Evolutionary conservation across 2,797 vertebrate genomes (phyloP), one percentile per base, ranked within the genome.

Genomic region (Chloroceryle amazona): DNA sequence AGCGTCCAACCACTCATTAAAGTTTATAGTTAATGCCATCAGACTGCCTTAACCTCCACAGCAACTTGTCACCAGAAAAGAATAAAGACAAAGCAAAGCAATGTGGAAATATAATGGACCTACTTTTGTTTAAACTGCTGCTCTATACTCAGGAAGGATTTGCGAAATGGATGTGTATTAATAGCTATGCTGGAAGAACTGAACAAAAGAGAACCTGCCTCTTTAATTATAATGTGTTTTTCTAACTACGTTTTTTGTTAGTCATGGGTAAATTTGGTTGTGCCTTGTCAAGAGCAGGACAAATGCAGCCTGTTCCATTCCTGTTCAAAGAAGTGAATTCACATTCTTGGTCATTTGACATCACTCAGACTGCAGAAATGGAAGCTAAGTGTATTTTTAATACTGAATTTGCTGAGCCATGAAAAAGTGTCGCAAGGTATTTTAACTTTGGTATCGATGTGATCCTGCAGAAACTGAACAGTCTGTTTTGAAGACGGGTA

Each of bases 11-110:
- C 1, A 31, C 35, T 92, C 39, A 49, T 78, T 91, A 93, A 89
- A 81, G 10, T 31, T 91, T 74, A 46, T 1, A 71, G 49, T 39
- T 82, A 88, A 76, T 84, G 29, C 1, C 2, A 73, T 71, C 66
- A 90, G 60, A 78, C 66, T 52, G 54, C 65, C 37, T 88, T 76
- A 83, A 93, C 93, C 79, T 74, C 29, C 54, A 51, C 71, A 17
- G 68, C 85, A 88, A 92, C 81, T 94, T 92, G 66, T 80, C 71
- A 70, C 39, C 49, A 78, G 39, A 93, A 75, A 16, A 81, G 58
- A 87, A 94, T 58, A 63, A 93, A 96, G 20, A 91, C 18, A 90
- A 92, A 88, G 63, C 28, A 88, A 76, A 75, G 51, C 54, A 78
- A 79, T 31, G 10, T 19, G 80, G 41, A 71, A 63, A 33, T 74